phyloP scores from a whole-genome alignment of 2,888 invertebrate species.

The Aspidiotus destructor region DNA sequence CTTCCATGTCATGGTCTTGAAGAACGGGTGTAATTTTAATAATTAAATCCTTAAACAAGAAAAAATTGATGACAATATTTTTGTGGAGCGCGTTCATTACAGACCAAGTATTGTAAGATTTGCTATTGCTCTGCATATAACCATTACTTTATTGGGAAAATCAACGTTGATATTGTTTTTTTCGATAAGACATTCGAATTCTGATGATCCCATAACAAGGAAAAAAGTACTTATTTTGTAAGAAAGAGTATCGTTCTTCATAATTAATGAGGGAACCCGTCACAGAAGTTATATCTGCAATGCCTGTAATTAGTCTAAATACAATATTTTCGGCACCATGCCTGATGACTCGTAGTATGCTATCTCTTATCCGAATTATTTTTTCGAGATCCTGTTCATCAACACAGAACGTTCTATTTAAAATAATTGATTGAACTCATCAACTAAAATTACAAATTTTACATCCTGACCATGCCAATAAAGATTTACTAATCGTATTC shows the following conservation, averaged over 20 bases:
- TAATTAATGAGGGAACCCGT: slow-evolving; percentile 2
- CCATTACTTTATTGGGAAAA: too few species aligned
- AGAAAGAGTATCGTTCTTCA: slow-evolving; percentile 2
- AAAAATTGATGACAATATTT: neutral
- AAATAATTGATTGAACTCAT: slow-evolving; percentile 7
- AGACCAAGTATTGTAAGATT: neutral
- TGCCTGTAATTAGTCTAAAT: neutral
- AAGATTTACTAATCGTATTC: neutral
- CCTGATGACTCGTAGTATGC: neutral
- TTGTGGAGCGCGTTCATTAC: neutral
- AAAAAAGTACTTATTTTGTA: neutral
- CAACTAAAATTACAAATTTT: slow-evolving; percentile 1
- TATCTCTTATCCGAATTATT: neutral
- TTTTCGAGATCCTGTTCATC: neutral
- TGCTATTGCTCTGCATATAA: neutral
- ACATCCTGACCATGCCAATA: neutral
- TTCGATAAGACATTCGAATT: too few species aligned
- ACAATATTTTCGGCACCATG: neutral
- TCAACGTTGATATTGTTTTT: too few species aligned
- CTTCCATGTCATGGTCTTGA: neutral
- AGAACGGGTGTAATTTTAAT: neutral
- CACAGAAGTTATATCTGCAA: neutral
- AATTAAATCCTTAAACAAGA: neutral
- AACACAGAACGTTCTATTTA: slow-evolving; percentile 1
- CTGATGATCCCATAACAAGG: neutral